Evolutionary conservation across 2,797 vertebrate species (phyloP), one percentile per base, ranked within the genome.

Genomic region (Caiman crocodilus): DNA sequence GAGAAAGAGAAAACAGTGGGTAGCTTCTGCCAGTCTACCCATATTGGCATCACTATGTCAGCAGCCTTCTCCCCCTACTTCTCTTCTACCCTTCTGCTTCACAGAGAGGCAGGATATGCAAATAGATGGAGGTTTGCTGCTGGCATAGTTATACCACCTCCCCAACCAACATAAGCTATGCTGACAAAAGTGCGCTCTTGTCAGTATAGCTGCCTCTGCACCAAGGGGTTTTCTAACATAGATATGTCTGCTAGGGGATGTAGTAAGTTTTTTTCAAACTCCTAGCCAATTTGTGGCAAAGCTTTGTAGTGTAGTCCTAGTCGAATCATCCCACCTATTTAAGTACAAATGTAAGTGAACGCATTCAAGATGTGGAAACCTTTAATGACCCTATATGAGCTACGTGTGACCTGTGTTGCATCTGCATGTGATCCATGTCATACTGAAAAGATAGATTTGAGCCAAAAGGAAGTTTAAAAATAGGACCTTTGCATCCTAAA

Each of bases 151-250:
- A 85, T 71, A 3, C 1, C 13, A 61, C 56, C 5, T 90, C 85
- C 92, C 94, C 81, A 1, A 85, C 56, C 92, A 93, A 93, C 89
- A 87, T 82, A 92, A 94, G 26, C 90, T 17, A 7, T 88, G 92
- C 20, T 96, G 96, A 96, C 95, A 96, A 95, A 95, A 95, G 94
- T 89, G 57, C 84, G 4, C 4, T 94, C 92, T 96, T 91, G 89
- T 94, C 93, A 75, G 88, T 1, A 71, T 14, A 85, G 82, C 84
- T 79, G 3, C 94, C 42, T 79, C 92, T 50, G 42, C 42, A 50
- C 42, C 42, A 50, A 50, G 42, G 42, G 42, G 42, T 50, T 50
- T 81, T 84, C 73, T 2, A 2, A 75, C 78, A 83, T 94, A 82
- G 76, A 4, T 81, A 93, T 88, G 94, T 93, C 81, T 94, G 85